Conservation (phyloP, 35 echinoderm and acorn worm species). For the Heliocidaris tuberculata region DNA sequence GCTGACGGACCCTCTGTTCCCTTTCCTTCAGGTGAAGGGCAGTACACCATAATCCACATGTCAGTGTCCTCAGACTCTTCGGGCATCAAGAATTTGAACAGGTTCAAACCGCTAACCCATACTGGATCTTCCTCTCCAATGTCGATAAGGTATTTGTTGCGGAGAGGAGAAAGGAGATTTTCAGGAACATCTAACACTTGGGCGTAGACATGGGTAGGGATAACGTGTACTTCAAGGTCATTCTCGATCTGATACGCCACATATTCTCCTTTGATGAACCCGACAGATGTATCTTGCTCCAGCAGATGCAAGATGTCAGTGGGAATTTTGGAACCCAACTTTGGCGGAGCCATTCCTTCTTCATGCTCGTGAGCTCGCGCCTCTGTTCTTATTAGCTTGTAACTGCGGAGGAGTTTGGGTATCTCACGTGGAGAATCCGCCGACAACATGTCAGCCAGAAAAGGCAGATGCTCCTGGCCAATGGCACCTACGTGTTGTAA, state of each 20-base stretch:
- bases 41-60: neutral
- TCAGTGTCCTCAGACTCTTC: neutral
- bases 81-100: slow-evolving; percentile 17
- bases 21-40: neutral
- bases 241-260: neutral
- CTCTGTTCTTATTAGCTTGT: neutral
- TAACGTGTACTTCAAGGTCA: neutral
- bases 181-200: slow-evolving; percentile 16
- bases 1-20: neutral
- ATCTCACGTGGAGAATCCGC: slow-evolving; percentile 13
- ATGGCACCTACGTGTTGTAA: neutral
- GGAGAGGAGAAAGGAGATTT: neutral
- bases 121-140: neutral
- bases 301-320: neutral
- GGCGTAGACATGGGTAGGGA: neutral
- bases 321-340: neutral
- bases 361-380: neutral
- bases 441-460: neutral
- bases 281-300: neutral
- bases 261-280: neutral
- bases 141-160: slow-evolving; percentile 13
- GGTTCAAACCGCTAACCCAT: neutral
- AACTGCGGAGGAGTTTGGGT: neutral
- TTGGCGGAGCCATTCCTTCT: slow-evolving; percentile 1
- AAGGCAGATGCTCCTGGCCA: neutral